These are phyloP conservation scores for Gymnothorax javanicus DNA, from an alignment of 2,797 vertebrate species.

Conservation along the genomic window DNA sequence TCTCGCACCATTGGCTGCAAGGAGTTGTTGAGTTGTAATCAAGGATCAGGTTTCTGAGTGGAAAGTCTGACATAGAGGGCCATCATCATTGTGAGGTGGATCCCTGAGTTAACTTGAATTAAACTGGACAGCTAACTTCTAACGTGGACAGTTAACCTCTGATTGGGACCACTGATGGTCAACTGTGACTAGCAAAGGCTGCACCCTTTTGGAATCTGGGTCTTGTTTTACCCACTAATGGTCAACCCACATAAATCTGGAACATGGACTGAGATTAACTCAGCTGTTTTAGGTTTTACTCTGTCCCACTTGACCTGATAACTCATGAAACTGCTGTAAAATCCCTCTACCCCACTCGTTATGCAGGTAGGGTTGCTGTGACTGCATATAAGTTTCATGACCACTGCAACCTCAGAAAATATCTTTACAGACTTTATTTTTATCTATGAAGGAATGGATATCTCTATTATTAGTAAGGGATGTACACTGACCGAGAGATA, in stretches of 20 bases:
- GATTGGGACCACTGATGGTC: constrained; percentile 47
- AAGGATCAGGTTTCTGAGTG: constrained; percentile 59
- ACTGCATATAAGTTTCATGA: constrained; percentile 21
- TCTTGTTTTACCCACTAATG: no score
- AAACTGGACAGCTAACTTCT: constrained; percentile 44
- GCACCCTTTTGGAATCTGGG: no score
- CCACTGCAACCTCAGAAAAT: constrained; percentile 1
- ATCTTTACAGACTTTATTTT: constrained; percentile 7
- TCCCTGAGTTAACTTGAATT: constrained; percentile 52
- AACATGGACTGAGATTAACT: no score
- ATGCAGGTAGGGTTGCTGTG: constrained; percentile 47
- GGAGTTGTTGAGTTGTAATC: constrained; percentile 60
- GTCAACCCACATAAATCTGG: no score
- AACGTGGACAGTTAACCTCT: constrained; percentile 51
- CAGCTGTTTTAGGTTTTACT: no score
- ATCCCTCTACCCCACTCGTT: no score
- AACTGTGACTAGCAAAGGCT: constrained; percentile 50
- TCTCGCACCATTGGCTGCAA: constrained; percentile 47
- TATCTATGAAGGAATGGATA: neutral
- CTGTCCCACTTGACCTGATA: no score
- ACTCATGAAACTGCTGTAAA: no score
- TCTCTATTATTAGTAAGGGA: no score
- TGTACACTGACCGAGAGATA: no score
- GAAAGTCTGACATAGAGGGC: constrained; percentile 52
- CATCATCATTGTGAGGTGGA: constrained; percentile 58